Evolutionary conservation across 1,140 invertebrate species (phyloP), one percentile per base, ranked within the genome.

Genomic region (Drosophila sucinea): DNA sequence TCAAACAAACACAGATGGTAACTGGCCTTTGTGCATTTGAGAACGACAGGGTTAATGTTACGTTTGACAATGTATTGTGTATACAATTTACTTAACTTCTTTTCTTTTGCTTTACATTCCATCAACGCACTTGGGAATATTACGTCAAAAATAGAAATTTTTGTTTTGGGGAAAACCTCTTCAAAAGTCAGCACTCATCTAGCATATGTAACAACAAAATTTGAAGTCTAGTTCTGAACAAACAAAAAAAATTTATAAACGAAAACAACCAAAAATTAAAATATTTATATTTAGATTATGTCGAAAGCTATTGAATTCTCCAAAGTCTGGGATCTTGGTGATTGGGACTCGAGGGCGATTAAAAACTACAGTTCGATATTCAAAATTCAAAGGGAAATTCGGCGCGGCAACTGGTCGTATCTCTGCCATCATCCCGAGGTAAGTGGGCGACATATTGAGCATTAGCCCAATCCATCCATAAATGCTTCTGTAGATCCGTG

Each of bases 391-490:
- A 79, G 79, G 32, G 64, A 86, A 17, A 23, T 86, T 6, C 79
- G 79, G 0, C 65, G 51, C 17, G 79, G 70, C 2, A 87, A 83
- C 58, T 86, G 83, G 79, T 29, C 64, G 1, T 86, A 86, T 27
- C 63, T 86, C 2, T 72, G 67, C 27, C 47, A 54, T 1, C 83
- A 86, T 87, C 83, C 83, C 30, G 83, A 86, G 73, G 83, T 82
- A 54, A 3, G 17, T 1, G 10, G n/a, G 2, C 1, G 4, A n/a
- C 4, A 1, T 6, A 4, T 30, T 1, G 8, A 29, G 2, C 2
- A 4, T 25, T n/a, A 11, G 17, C 8, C 25, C n/a, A 17, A 6
- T 4, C 17, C 11, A 17, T 11, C 40, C 8, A 2, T 0, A 25
- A 44, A 47, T 32, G 3, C 2, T 27, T 7, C 1, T 1, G 4